Percentiles rank a stretch among this genome's conserved stretches.
Conservation (phyloP, 2,888 invertebrate genomes). For the Lomographa bimaculata region DNA sequence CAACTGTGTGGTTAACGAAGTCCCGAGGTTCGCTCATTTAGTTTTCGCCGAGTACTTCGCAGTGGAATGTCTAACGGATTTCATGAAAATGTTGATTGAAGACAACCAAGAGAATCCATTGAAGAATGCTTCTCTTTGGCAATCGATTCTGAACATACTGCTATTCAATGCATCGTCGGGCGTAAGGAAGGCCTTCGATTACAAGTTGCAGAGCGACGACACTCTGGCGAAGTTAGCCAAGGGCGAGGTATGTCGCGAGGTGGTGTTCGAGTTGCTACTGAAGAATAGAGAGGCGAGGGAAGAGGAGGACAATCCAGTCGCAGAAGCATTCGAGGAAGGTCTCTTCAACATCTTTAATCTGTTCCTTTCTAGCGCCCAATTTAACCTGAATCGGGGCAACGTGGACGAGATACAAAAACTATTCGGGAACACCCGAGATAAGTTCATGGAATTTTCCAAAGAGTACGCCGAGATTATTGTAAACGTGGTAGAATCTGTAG, state of each 20-base stretch:
- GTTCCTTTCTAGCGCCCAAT: constrained; percentile 32
- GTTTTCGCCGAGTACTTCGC: constrained; percentile 47
- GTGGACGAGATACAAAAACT: constrained; percentile 30
- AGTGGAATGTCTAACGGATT: constrained; percentile 36
- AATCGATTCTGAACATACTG: constrained; percentile 39
- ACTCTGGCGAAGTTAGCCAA: constrained; percentile 28
- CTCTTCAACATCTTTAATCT: constrained; percentile 36
- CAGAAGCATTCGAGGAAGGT: constrained; percentile 37
- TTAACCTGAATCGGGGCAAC: constrained; percentile 28
- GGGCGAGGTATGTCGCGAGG: constrained; percentile 32
- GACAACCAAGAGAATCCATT: constrained; percentile 11
- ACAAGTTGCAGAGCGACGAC: constrained; percentile 44
- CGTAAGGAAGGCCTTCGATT: constrained; percentile 42
- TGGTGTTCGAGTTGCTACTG: constrained; percentile 41
- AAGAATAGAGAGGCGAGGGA: constrained; percentile 26
- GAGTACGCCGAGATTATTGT: constrained; percentile 26
- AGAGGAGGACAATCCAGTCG: constrained; percentile 24
- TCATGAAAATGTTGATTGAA: constrained; percentile 21
- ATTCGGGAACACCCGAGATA: constrained; percentile 25
- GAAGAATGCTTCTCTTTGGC: constrained; percentile 34
- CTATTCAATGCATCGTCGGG: constrained; percentile 36
- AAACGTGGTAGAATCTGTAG: constrained; percentile 26
- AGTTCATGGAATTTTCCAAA: constrained; percentile 22
- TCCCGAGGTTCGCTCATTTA: constrained; percentile 43
- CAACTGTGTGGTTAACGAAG: constrained; percentile 39